These are phyloP conservation scores for Chanos chanos DNA, from an alignment of 2,797 vertebrate genomes.

Conservation along the genomic window DNA sequence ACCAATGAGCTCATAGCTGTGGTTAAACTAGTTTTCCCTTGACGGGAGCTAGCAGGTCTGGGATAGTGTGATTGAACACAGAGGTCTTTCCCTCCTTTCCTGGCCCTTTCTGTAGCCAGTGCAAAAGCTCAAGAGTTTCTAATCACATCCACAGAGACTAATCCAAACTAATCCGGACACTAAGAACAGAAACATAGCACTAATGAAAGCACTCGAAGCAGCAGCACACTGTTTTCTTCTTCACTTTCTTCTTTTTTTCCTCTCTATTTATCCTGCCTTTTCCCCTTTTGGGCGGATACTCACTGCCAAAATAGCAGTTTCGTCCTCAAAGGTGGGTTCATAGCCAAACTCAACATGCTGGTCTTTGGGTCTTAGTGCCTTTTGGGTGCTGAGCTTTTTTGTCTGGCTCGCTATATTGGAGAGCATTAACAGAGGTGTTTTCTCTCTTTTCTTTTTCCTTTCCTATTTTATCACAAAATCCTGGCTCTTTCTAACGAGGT, in stretches of 20 bases:
- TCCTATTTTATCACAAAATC: conserved; percentile 16
- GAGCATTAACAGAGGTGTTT: conserved; percentile 22
- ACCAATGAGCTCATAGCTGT: conserved; percentile 20
- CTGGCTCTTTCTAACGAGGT: conserved; percentile 18
- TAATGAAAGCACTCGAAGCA: conserved; percentile 35
- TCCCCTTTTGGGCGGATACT: not conserved
- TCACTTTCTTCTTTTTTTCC: conserved; percentile 8
- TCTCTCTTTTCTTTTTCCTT: conserved; percentile 17
- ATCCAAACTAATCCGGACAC: conserved; percentile 13
- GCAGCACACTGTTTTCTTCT: conserved; percentile 16
- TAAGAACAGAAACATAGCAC: conserved; percentile 13
- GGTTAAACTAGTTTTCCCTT: too few relatives aligned
- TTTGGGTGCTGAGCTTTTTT: conserved; percentile 35
- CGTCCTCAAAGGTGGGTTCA: conserved; percentile 12
- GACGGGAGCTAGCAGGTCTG: not conserved
- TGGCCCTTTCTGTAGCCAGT: conserved; percentile 1
- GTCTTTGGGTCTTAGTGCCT: conserved; percentile 20
- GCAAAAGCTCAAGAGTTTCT: conserved; percentile 11
- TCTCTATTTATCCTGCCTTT: conserved; percentile 25
- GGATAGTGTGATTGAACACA: not conserved
- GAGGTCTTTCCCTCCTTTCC: conserved; percentile 2
- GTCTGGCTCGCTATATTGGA: conserved; percentile 26
- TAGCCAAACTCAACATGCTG: conserved; percentile 43
- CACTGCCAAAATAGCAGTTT: conserved; percentile 30
- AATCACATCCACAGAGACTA: conserved; percentile 27